Evolutionary conservation across 2,888 invertebrate genomes (phyloP), one percentile per base, ranked within the genome.

Genomic region (Hirtodrosophila cameraria): DNA sequence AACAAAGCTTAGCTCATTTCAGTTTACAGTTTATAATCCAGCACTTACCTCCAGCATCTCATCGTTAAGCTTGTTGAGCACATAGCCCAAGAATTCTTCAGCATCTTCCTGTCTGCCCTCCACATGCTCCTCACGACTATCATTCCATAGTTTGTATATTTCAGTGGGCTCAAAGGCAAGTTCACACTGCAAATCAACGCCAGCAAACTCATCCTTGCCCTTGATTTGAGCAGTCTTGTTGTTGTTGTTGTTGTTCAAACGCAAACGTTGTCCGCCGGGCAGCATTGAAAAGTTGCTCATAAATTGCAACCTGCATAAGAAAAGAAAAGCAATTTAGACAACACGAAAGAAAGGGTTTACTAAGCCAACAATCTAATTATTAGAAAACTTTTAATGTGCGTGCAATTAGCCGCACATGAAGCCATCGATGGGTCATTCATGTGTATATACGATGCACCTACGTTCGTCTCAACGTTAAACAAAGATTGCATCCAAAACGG

Each of bases 21-120:
- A 4, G 2, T 8, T 1, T 1, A n/a, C 2, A 6, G 31, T 9
- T 1, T 1, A 11, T 6, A n/a, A 20, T 36, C 6, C 6, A 4
- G 0, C 2, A 2, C 65, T 88, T 85, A 96, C 96, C 93, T 97
- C 97, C 2, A 97, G 93, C 97, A 99, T 98, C 92, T 99, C 99
- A 90, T 99, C 99, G 88, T 98, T 98, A 53, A 99, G 93, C 18
- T 96, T 96, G 91, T 98, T 99, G 16, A 99, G 93, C 65, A 99
- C 93, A 89, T 96, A 97, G 5, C 97, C 96, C 1, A 99, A 93
- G 91, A 99, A 98, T 90, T 99, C 99, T 90, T 99, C 99, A 0
- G 99, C 99, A 91, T 99, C 99, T 89, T 99, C 98, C 90, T 99
- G 99, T 13, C 97, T 93, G 0, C 97, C 98, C 90, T 97, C 97